Percentiles rank a stretch among this genome's conserved stretches.
Evolutionary conservation across 2,113 vertebrate species (phyloP).

Genomic region (Protobothrops flavoviridis): DNA sequence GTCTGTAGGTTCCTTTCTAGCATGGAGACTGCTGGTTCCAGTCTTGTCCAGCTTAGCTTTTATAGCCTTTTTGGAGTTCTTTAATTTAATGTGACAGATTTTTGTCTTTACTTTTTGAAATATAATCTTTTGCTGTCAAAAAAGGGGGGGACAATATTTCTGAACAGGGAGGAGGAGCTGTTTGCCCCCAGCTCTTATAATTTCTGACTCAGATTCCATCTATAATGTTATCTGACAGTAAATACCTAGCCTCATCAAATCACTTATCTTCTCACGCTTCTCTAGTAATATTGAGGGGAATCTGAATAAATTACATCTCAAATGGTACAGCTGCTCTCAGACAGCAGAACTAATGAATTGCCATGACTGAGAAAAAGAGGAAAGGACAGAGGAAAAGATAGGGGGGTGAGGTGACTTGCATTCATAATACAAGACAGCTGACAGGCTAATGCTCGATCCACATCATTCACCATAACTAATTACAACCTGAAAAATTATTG

Average conservation of each 20-base stretch:
- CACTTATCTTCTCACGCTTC: constrained; percentile 61
- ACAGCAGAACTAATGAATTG: constrained; percentile 75
- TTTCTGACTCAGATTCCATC: constrained; percentile 60
- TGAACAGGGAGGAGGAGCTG: background rate
- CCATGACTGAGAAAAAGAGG: constrained; percentile 54
- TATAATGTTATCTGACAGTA: constrained; percentile 70
- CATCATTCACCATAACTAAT: constrained; percentile 64
- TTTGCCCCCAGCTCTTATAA: constrained; percentile 37
- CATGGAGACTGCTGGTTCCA: background rate
- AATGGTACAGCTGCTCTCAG: constrained; percentile 71
- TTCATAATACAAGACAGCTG: constrained; percentile 57
- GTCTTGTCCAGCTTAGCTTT: background rate
- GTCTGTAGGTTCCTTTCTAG: background rate
- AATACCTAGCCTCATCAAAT: constrained; percentile 72
- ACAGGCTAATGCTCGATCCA: constrained; percentile 47
- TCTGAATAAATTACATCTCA: constrained; percentile 71
- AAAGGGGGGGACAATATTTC: constrained; percentile 26
- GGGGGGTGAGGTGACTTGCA: constrained; percentile 55
- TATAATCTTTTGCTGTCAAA: constrained; percentile 55
- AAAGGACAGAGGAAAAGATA: constrained; percentile 47
- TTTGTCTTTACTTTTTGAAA: constrained; percentile 52
- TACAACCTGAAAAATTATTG: constrained; percentile 62
- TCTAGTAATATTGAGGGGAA: constrained; percentile 64
- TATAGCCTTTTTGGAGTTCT: background rate
- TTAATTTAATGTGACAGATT: constrained; percentile 26